Conservation (phyloP, 2,888 invertebrate genomes). For the Eilema caniola region DNA sequence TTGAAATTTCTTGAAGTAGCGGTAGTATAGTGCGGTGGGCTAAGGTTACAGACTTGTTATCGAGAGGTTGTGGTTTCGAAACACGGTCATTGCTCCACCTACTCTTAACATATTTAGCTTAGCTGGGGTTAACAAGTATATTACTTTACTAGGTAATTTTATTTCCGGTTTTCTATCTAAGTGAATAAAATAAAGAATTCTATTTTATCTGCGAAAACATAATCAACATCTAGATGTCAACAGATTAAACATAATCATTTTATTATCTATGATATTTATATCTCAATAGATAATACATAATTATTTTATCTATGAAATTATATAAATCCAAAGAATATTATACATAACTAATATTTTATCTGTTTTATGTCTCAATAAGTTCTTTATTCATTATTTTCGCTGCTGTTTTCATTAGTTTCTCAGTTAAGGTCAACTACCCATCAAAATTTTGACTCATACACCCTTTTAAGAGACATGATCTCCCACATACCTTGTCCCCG, state of each 20-base stretch:
- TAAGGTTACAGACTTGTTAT: too few species aligned
- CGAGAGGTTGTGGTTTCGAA: too few species aligned
- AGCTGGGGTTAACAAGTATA: not conserved
- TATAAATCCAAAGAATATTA: not conserved
- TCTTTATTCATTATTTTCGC: not conserved
- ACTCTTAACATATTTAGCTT: too few species aligned
- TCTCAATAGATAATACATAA: not conserved
- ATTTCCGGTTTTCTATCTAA: not conserved
- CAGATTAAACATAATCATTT: not conserved
- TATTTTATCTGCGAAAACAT: not conserved
- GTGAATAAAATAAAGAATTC: not conserved
- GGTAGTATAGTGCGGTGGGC: too few species aligned
- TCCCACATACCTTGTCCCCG: conserved; percentile 40
- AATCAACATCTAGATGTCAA: not conserved
- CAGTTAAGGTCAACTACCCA: conserved; percentile 19
- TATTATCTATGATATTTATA: not conserved
- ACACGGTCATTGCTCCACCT: too few species aligned
- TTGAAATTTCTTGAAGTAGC: too few species aligned
- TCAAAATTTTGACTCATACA: conserved; percentile 20
- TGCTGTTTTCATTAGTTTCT: not conserved
- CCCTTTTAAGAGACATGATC: conserved; percentile 28
- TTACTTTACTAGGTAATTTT: too few species aligned
- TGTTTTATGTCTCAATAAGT: not conserved
- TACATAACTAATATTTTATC: not conserved
- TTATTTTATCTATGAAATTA: conserved; percentile 1